These are phyloP conservation scores for Thinocorus orbignyianus DNA, from an alignment of 2,113 vertebrate genomes.

Conservation along the genomic window DNA sequence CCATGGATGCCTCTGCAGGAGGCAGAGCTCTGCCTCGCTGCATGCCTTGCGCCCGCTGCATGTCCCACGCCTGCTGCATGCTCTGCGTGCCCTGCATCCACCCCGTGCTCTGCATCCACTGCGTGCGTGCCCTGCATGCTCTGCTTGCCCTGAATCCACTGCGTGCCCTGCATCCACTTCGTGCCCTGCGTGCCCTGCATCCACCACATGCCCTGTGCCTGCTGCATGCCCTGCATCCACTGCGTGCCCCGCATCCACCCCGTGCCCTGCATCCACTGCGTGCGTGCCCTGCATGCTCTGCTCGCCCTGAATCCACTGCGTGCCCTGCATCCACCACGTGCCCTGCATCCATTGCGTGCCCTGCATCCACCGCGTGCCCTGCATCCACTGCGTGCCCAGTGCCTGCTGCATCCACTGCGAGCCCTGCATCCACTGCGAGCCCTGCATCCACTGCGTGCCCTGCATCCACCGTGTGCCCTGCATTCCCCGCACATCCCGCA, in stretches of 20 bases:
- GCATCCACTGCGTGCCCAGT: rapidly evolving
- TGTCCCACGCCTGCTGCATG: no score
- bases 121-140: rapidly evolving
- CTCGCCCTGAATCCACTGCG: no score
- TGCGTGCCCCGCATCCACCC: rapidly evolving
- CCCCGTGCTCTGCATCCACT: rapidly evolving
- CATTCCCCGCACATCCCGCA: no score
- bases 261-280: rapidly evolving
- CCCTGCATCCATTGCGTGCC: no score
- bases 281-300: rapidly evolving
- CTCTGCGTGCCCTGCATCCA: rapidly evolving
- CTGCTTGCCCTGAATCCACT: no score
- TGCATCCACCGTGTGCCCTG: not conserved
- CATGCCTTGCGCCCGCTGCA: not conserved
- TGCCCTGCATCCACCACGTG: no score
- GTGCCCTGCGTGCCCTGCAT: no score
- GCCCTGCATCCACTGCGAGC: no score
- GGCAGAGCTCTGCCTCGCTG: not conserved
- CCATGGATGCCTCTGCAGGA: not conserved
- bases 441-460: no score
- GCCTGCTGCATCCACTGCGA: no score
- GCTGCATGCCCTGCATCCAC: not conserved
- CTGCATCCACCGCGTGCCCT: not conserved
- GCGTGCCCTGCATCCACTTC: no score
- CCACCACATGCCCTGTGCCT: rapidly evolving